Evolutionary conservation across 2,888 invertebrate species (phyloP).

Genomic region (Orthosia incerta): DNA sequence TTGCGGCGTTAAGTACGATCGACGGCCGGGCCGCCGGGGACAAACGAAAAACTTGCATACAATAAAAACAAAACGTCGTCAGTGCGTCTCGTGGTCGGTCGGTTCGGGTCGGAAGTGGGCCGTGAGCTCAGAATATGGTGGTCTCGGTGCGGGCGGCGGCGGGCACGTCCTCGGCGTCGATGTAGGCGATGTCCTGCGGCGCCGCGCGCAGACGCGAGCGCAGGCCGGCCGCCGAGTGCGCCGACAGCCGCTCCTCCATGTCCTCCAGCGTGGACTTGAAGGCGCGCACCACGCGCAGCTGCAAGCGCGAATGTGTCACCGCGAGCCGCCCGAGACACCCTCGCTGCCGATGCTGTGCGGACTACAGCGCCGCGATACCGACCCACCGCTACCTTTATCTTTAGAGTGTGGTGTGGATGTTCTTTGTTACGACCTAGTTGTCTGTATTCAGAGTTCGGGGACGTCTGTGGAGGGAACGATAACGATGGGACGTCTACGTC

Average conservation of each 20-base stretch:
- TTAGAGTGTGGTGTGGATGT: slow-evolving; percentile 88
- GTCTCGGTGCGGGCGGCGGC: slow-evolving; percentile 82
- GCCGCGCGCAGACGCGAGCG: slow-evolving; percentile 95
- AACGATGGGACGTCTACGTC: slow-evolving; percentile 64
- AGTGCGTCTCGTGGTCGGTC: slow-evolving; percentile 61
- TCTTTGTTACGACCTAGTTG: slow-evolving; percentile 67
- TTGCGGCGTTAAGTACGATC: slow-evolving; percentile 79
- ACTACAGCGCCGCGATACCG: slow-evolving; percentile 44
- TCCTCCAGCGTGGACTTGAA: slow-evolving; percentile 99
- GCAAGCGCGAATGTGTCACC: slow-evolving; percentile 89
- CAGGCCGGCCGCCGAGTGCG: slow-evolving; percentile 98
- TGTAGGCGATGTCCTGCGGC: slow-evolving; percentile 96
- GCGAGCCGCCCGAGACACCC: slow-evolving; percentile 45
- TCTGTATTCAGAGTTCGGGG: slow-evolving; percentile 83
- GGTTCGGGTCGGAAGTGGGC: slow-evolving; percentile 43
- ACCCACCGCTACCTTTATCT: slow-evolving; percentile 69
- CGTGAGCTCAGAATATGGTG: slow-evolving; percentile 81
- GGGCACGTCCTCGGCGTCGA: slow-evolving; percentile 93
- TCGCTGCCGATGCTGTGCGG: slow-evolving; percentile 27
- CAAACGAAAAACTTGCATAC: slow-evolving; percentile 68
- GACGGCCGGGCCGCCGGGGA: slow-evolving; percentile 61
- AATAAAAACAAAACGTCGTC: slow-evolving; percentile 68
- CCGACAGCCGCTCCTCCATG: slow-evolving; percentile 99
- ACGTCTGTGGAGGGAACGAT: slow-evolving; percentile 65
- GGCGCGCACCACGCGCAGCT: slow-evolving; percentile 99